Percentiles rank a stretch among this genome's conserved stretches.
phyloP scores from a whole-genome alignment of 2,797 vertebrate genomes.

The Zenarchopterus dispar region DNA sequence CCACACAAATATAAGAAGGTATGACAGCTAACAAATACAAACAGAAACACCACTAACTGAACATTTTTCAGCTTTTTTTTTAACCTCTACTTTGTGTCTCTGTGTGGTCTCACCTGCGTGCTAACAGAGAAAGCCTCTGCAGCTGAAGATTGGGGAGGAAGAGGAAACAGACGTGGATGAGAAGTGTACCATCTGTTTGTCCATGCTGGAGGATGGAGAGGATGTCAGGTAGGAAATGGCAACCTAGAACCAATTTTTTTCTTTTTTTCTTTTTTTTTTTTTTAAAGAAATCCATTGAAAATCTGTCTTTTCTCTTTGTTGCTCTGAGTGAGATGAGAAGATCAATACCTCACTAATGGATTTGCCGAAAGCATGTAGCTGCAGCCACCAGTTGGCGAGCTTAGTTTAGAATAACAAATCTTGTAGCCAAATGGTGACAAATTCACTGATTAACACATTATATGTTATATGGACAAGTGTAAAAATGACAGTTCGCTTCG shows the following conservation, averaged over 20 bases:
- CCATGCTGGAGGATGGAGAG: conserved; percentile 96
- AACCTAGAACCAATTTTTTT: background rate
- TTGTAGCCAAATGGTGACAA: background rate
- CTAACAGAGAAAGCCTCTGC: conserved; percentile 91
- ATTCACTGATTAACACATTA: background rate
- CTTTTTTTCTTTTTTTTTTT: no score
- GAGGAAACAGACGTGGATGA: conserved; percentile 96
- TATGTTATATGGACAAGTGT: background rate
- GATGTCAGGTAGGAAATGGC: conserved; percentile 89
- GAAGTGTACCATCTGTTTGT: conserved; percentile 98
- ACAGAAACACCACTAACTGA: background rate
- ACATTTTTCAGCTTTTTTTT: background rate
- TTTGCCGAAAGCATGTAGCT: background rate
- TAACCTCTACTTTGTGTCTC: conserved; percentile 23
- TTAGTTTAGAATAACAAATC: background rate
- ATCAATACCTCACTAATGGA: background rate
- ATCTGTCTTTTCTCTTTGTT: background rate
- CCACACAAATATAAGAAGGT: conserved; percentile 99
- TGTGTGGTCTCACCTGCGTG: conserved; percentile 29
- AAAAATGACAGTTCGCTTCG: background rate
- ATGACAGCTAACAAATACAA: background rate
- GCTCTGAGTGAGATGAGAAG: background rate
- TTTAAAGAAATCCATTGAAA: background rate
- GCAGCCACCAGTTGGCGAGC: background rate
- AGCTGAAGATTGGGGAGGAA: conserved; percentile 91